Base-by-base conservation (phyloP, 2,888 invertebrate genomes). In the Ligdia adustata region DNA sequence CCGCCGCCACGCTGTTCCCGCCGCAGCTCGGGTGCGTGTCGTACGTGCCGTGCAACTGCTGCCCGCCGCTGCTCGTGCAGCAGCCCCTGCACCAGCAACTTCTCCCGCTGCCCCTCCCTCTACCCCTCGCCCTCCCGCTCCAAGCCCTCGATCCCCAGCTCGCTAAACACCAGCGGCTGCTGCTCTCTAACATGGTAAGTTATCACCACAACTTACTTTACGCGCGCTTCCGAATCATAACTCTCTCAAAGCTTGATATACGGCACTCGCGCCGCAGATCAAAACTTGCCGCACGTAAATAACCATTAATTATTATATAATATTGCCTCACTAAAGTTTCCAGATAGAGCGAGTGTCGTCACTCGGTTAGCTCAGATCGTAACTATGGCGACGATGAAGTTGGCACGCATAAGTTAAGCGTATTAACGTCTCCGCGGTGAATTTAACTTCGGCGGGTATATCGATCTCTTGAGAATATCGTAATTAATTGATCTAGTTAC, bases 101-200 rank as follows among this genome's bases (percentile, higher is more conserved):
- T 60, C 67, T 86, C 73, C 80, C 83, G 60, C 63, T 87, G 79
- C 88, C 88, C 66, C 87, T 87, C 69, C 90, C 81, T 75, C 79
- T 82, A 75, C 84, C 84, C 70, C 76, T 89, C 55, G 84, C 90
- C 60, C 80, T 83, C 66, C 90, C 89, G 64, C 75, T 90, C 82
- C 88, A 86, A 79, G 72, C 85, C 79, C 78, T 88, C 72, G 89
- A 89, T 63, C 83, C 86, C 61, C 88, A 89, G 80, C 67, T 86
- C 76, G 87, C 81, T 84, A 90, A 90, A 82, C 87, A 87, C 73
- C 89, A 87, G 71, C 81, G 87, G 60, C 79, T 87, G 83, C 89
- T 88, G 88, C 89, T 90, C 89, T 89, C 90, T 82, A 90, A 90
- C 86, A 90, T 90, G 90, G 90, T 90, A 81, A 90, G 87, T 87